Evolutionary conservation across 2,888 invertebrate genomes (phyloP), one percentile per base, ranked within the genome.

Genomic region (Meganola albula): DNA sequence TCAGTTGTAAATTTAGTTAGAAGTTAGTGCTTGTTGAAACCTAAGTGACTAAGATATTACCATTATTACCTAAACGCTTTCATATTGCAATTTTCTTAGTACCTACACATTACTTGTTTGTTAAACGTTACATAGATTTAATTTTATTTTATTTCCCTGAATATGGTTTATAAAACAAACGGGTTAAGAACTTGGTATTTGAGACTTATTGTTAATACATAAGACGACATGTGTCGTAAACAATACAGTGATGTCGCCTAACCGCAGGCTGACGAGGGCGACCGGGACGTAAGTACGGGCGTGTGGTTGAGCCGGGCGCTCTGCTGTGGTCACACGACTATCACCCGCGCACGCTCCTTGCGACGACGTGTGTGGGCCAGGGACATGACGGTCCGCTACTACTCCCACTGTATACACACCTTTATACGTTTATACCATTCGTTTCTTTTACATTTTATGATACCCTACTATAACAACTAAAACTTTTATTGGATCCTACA

Each of bases 401-500:
- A 46, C 44, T 45, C 39, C 48, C 39, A 37, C 41, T 32, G n/a
- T n/a, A n/a, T n/a, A 41, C 48, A 45, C 47, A 45, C 52, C 42
- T 49, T 53, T 27, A 29, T 27, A 30, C 26, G 29, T 66, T 67
- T 65, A 70, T 65, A 60, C 43, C 60, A 55, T 55, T 55, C 56
- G 50, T 51, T 56, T 51, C 57, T 54, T 59, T 57, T 45, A 43
- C 37, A 44, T 55, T 67, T 69, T 71, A 72, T 62, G 65, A 67
- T 53, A 45, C 57, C 51, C 55, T 51, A n/a, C n/a, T n/a, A 63
- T 60, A 68, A 59, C 59, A 56, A 56, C 64, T 54, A 60, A 60
- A 58, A 48, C n/a, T 65, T 54, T 65, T 65, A 73, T 72, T 72
- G 61, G 61, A 63, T 54, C 62, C 43, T 53, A 48, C 54, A 57